Conservation (phyloP, 1,140 invertebrate species). For the Polyergus mexicanus region DNA sequence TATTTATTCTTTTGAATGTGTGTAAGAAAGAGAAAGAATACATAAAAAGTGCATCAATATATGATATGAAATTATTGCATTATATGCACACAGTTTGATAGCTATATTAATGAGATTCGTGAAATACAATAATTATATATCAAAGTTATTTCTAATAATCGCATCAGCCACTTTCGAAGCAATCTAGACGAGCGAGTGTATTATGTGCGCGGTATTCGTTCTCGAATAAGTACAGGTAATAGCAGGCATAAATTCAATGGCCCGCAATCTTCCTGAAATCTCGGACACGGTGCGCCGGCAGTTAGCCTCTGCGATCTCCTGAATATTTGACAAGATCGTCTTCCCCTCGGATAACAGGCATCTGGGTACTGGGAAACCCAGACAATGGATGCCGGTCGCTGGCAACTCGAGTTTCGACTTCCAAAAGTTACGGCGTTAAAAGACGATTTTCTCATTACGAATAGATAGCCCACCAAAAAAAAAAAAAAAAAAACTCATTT, state of each 20-base stretch:
- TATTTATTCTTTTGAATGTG: background rate
- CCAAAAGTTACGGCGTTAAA: conserved; percentile 5
- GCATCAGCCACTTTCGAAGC: background rate
- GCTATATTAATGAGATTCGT: background rate
- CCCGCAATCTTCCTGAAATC: conserved; percentile 86
- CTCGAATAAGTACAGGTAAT: conserved; percentile 63
- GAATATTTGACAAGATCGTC: conserved; percentile 85
- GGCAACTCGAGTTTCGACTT: conserved; percentile 45
- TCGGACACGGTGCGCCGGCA: conserved; percentile 82
- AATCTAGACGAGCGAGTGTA: conserved; percentile 12
- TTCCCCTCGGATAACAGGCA: conserved; percentile 63
- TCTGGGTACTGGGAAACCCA: conserved; percentile 42
- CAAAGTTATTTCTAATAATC: conserved; percentile 23
- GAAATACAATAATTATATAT: background rate
- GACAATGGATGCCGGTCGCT: conserved; percentile 52
- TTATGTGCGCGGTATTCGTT: conserved; percentile 7
- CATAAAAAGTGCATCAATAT: background rate
- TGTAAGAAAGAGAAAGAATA: background rate
- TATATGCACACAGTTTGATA: background rate
- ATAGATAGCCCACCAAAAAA: background rate
- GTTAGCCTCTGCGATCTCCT: conserved; percentile 84
- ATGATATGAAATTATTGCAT: background rate
- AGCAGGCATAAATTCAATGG: conserved; percentile 80
- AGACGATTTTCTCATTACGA: conserved; percentile 30
- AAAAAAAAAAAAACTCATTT: background rate